Percentiles rank a stretch among this genome's conserved stretches.
Conservation (phyloP, 2,888 invertebrate species). For the Cheilosia impressa region DNA sequence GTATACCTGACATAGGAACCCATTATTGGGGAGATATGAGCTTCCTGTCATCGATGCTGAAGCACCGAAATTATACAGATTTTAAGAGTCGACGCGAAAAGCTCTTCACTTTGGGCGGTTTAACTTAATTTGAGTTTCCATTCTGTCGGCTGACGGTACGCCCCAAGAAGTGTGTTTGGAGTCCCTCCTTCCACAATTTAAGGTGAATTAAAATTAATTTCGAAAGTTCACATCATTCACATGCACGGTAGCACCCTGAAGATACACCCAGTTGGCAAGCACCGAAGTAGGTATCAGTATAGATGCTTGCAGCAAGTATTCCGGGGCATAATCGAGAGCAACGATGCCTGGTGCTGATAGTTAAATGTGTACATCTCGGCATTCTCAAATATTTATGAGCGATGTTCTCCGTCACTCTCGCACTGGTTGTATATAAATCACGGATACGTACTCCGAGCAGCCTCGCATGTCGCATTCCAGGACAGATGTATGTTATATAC, state of each 20-base stretch:
- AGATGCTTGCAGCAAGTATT: too few relatives aligned
- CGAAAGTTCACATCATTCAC: conserved; percentile 4
- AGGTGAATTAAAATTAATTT: conserved; percentile 41
- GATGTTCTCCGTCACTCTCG: not conserved
- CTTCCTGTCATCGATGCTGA: not conserved
- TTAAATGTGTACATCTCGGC: not conserved
- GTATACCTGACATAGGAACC: conserved; percentile 4
- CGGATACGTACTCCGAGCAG: not conserved
- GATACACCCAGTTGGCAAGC: too few relatives aligned
- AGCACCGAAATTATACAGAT: conserved; percentile 19
- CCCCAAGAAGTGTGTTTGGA: not conserved
- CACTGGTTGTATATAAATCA: not conserved
- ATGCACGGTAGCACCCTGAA: too few relatives aligned
- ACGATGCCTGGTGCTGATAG: conserved; percentile 32
- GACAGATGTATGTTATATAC: conserved; percentile 6
- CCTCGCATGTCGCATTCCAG: not conserved
- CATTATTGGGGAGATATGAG: conserved; percentile 2
- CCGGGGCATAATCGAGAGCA: not conserved
- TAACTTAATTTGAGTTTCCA: conserved; percentile 6
- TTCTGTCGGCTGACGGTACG: not conserved
- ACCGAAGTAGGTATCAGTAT: too few relatives aligned
- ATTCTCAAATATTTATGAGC: conserved; percentile 44
- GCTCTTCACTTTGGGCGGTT: conserved; percentile 9
- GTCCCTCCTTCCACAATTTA: not conserved
- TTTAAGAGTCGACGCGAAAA: conserved; percentile 17